Base-by-base conservation (phyloP, 2,888 invertebrate species). In the Amiota mariae region DNA sequence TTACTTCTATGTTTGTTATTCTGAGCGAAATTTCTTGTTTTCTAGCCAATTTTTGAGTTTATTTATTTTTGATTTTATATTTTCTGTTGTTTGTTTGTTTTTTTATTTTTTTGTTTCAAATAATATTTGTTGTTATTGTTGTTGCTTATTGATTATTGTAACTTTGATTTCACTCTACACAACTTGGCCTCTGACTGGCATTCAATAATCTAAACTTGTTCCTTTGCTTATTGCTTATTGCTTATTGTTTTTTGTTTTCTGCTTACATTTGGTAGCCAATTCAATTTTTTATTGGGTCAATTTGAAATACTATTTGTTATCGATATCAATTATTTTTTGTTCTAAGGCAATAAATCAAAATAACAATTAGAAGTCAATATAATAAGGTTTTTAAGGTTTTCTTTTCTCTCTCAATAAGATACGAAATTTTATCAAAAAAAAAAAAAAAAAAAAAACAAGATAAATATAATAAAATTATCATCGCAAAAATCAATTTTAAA, bases 1-100 rank as follows among this genome's bases (percentile, higher is more conserved):
- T 78, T 76, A 63, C 66, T 71, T 24, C 8, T 36, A 36, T 47
- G 13, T 15, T 24, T 2, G 1, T 46, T 64, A n/a, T 63, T 12
- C 15, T 63, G 18, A 46, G 4, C 47, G 12, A 20, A 20, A 64
- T 36, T n/a, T 54, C n/a, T 54, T 54, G n/a, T 54, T 54, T 54
- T n/a, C 54, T 54, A 54, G 6, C 13, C n/a, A 54, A 54, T 54
- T 12, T 54, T 6, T n/a, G 54, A 54, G 54, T 54, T 54, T 54
- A 54, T 36, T 36, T 36, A 36, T 36, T 36, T 36, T 15, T 15
- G 15, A 54, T 63, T 24, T 8, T n/a, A 11, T 63, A 6, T n/a
- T n/a, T n/a, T 46, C 46, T 20, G 59, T 59, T 59, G 13, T 59
- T n/a, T n/a, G n/a, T n/a, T n/a, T n/a, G n/a, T n/a, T n/a, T n/a